phyloP scores from a whole-genome alignment of 2,888 invertebrate genomes.

The Laspeyria flexula region DNA sequence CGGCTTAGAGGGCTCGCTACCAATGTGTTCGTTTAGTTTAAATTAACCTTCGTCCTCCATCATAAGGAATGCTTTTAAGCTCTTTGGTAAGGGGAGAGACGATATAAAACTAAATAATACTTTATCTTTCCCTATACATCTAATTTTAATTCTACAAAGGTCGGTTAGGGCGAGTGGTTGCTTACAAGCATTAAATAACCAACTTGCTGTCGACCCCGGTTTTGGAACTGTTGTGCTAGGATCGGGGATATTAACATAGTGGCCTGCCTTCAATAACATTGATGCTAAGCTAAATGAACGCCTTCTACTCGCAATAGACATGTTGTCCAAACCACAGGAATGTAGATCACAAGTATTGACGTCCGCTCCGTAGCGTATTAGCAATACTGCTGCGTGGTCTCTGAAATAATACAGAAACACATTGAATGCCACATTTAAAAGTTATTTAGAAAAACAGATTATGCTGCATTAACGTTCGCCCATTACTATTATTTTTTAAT shows the following conservation, averaged over 20 bases:
- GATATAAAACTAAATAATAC: slow-evolving; percentile 69
- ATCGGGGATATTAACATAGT: slow-evolving; percentile 43
- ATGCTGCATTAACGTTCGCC: too few species aligned
- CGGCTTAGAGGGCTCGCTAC: too few species aligned
- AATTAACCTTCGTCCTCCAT: slow-evolving; percentile 78
- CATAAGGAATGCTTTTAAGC: slow-evolving; percentile 85
- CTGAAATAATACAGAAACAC: slow-evolving; percentile 53
- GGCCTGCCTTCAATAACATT: slow-evolving; percentile 77
- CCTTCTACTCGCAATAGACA: slow-evolving; percentile 82
- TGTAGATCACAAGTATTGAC: slow-evolving; percentile 87
- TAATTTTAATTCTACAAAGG: slow-evolving; percentile 85
- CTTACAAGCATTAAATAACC: slow-evolving; percentile 72
- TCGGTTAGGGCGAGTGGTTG: slow-evolving; percentile 84
- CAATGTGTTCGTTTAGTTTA: not conserved
- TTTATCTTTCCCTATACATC: slow-evolving; percentile 58
- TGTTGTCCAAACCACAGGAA: slow-evolving; percentile 83
- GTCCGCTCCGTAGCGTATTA: slow-evolving; percentile 88
- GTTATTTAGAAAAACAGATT: too few species aligned
- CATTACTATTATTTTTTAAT: too few species aligned
- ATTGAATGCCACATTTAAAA: too few species aligned
- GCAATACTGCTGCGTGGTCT: slow-evolving; percentile 81
- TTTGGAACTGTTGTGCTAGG: slow-evolving; percentile 32
- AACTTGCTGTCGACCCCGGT: slow-evolving; percentile 60
- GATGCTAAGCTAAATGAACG: slow-evolving; percentile 59
- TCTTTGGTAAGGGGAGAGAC: slow-evolving; percentile 83